Evolutionary conservation across 2,797 vertebrate species (phyloP).

Genomic region (Liparis tanakae): DNA sequence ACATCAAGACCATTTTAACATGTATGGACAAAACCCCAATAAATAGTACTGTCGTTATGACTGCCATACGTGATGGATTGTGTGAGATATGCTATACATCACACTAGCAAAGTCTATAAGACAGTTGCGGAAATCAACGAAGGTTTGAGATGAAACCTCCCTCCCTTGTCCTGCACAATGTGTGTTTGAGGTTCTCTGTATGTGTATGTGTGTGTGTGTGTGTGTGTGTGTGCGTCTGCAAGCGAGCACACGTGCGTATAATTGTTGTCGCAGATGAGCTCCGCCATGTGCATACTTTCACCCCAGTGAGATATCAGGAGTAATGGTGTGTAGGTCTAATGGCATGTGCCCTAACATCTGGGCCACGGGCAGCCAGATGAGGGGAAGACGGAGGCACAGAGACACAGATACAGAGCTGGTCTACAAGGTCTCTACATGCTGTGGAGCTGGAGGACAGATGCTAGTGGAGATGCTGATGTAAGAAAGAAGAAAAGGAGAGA

Average conservation of each 20-base stretch:
- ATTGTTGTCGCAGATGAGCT: conserved; percentile 52
- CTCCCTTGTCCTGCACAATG: neutral
- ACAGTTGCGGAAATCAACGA: neutral
- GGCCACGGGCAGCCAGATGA: conserved; percentile 32
- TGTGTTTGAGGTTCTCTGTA: neutral
- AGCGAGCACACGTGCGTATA: conserved; percentile 3
- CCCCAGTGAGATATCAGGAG: conserved; percentile 66
- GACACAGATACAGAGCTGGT: conserved; percentile 12
- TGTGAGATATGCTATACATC: neutral
- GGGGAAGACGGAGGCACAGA: neutral
- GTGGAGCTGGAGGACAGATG: conserved; percentile 23
- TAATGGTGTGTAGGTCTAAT: conserved; percentile 70
- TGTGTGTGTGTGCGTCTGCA: neutral
- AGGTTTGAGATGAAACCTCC: conserved; percentile 4
- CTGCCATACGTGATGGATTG: neutral
- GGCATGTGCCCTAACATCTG: conserved; percentile 69
- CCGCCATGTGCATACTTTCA: conserved; percentile 32
- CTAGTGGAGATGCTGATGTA: conserved; percentile 22
- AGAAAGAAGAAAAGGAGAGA: neutral
- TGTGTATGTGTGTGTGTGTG: neutral
- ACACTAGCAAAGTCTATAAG: neutral
- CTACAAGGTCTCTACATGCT: conserved; percentile 36
- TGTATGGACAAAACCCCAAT: no score
- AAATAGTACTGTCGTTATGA: neutral
- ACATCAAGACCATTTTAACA: conserved; percentile 14